A percentile compares a stretch with the other conserved stretches of the same genome.
Conservation (phyloP, 1,140 invertebrate genomes). For the Drosophila varians region DNA sequence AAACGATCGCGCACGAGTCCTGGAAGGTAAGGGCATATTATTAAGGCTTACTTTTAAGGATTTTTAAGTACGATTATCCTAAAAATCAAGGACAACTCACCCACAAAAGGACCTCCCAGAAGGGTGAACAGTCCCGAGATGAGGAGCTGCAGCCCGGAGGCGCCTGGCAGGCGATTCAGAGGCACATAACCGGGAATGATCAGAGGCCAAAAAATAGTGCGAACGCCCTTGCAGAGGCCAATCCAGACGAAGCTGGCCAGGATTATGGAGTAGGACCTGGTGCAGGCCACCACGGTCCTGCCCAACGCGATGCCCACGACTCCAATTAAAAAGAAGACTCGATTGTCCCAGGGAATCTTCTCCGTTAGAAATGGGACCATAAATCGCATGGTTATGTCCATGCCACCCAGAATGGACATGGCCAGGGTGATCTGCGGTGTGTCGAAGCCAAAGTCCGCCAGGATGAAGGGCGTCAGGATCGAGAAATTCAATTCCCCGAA, state of each 20-base stretch:
- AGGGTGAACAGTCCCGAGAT: conserved; percentile 86
- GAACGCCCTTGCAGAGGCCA: conserved; percentile 87
- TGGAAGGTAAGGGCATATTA: conserved; percentile 71
- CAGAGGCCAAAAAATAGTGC: conserved; percentile 88
- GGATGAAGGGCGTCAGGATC: conserved; percentile 88
- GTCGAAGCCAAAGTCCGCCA: conserved; percentile 86
- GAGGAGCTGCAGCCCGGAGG: conserved; percentile 86
- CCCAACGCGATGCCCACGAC: conserved; percentile 87
- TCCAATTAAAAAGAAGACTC: conserved; percentile 88
- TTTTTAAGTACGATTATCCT: no score
- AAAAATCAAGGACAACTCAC: conserved; percentile 83
- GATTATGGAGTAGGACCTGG: conserved; percentile 83
- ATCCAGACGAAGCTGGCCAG: conserved; percentile 86
- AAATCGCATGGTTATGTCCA: conserved; percentile 86
- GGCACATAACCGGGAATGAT: conserved; percentile 88
- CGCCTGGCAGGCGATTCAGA: conserved; percentile 86
- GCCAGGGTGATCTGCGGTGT: conserved; percentile 86
- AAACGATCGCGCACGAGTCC: conserved; percentile 86
- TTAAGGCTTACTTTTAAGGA: no score
- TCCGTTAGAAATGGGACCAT: conserved; percentile 87
- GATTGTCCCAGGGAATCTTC: conserved; percentile 87
- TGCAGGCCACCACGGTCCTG: conserved; percentile 85
- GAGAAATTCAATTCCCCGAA: conserved; percentile 89
- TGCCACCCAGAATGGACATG: conserved; percentile 86
- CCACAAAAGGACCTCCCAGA: conserved; percentile 85